Evolutionary conservation across 2,888 invertebrate genomes (phyloP), one percentile per base, ranked within the genome.

Genomic region (Minunthozetes semirufus): DNA sequence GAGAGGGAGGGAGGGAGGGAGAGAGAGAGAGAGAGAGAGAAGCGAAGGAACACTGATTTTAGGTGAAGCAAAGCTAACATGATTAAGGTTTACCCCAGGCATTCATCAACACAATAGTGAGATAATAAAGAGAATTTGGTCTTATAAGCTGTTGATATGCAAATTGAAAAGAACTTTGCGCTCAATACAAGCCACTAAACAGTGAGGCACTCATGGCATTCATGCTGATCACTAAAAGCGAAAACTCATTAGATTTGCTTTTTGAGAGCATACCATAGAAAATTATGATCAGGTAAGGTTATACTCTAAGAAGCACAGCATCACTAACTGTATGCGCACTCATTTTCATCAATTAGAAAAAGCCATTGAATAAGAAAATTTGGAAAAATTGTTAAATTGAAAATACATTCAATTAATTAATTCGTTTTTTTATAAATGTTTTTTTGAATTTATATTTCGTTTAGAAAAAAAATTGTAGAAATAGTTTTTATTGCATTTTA

Each of bases 1-100:
- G 68, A 68, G 68, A 68, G 68, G 42, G 68, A 68, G 68, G 42
- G 68, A 68, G 68, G 42, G 68, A 68, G 68, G 42, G 68, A 68
- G 68, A 68, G 68, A 66, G 38, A 66, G 27, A 29, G 29, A 15
- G 61, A 61, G 27, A 29, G 25, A 27, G 29, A 29, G 29, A 29
- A 29, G 25, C 3, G 29, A 29, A 17, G 15, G 25, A 27, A 13
- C 11, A 27, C 61, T 61, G 61, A 61, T 56, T 56, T 56, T 19
- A 17, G 5, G 22, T 56, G n/a, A 56, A n/a, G 9, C 3, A 56
- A 56, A 19, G 9, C 61, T 61, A 61, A 61, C 61, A 61, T 61
- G 61, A 61, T 61, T 61, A 61, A 61, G 61, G 61, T 61, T 27
- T 61, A 61, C 61, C 61, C 61, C 61, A 61, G 61, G 61, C 61